phyloP scores from a whole-genome alignment of 2,797 vertebrate genomes.

The Aphelocoma californica region DNA sequence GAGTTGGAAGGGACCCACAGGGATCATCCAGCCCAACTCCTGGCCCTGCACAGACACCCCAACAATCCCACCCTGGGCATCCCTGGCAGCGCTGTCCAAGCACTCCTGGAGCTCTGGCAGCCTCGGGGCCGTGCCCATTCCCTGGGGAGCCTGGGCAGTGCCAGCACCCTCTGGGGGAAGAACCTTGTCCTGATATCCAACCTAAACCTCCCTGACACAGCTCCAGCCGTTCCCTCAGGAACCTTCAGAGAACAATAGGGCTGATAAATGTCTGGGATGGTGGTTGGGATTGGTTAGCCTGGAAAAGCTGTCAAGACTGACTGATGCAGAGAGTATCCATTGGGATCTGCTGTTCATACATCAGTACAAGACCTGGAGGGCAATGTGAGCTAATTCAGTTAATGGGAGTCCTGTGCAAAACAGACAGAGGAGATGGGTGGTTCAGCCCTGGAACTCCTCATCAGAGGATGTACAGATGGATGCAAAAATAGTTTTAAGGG shows the following conservation, averaged over 20 bases:
- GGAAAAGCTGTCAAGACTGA: neutral
- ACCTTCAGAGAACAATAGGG: neutral
- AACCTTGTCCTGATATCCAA: neutral
- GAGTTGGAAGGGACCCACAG: neutral
- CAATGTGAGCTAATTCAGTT: neutral
- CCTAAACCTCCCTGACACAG: neutral
- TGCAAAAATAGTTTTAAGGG: neutral
- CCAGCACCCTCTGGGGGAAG: neutral
- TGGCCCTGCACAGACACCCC: neutral
- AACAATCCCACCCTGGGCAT: neutral
- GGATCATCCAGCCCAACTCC: rapidly evolving
- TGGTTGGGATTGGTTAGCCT: neutral
- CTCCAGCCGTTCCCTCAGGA: neutral
- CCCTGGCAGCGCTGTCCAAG: rapidly evolving
- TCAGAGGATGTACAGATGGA: neutral
- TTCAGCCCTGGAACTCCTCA: neutral
- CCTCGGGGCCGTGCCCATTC: rapidly evolving
- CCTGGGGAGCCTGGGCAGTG: neutral
- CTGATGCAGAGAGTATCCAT: neutral
- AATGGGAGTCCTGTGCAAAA: neutral
- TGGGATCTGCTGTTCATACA: neutral
- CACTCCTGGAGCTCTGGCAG: neutral
- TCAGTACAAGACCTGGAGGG: neutral
- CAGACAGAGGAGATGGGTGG: neutral
- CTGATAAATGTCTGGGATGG: neutral